Evolutionary conservation across 2,888 invertebrate genomes (phyloP).

Genomic region (Unio delphinus): DNA sequence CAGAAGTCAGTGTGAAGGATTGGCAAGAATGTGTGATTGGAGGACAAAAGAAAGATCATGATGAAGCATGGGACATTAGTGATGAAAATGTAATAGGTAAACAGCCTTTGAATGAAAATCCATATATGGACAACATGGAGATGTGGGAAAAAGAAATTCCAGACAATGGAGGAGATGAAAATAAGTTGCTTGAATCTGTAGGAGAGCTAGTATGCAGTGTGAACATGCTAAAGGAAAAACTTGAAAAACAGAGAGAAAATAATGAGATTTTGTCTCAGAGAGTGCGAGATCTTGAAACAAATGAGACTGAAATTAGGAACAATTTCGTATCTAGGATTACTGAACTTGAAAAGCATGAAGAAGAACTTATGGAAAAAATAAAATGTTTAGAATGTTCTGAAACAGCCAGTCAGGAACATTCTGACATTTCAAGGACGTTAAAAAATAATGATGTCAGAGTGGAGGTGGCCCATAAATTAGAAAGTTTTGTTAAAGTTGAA

Average conservation of each 20-base stretch:
- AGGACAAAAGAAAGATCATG: conserved; percentile 45
- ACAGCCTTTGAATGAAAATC: conserved; percentile 24
- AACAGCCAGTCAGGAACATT: conserved; percentile 30
- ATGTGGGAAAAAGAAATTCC: conserved; percentile 49
- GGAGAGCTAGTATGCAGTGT: conserved; percentile 42
- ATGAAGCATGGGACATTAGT: conserved; percentile 39
- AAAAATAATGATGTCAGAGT: conserved; percentile 9
- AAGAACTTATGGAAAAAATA: conserved; percentile 37
- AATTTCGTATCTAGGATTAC: conserved; percentile 20
- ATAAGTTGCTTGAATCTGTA: conserved; percentile 32
- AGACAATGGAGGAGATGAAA: conserved; percentile 38
- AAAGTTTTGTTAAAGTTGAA: conserved; percentile 24
- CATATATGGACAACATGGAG: conserved; percentile 38
- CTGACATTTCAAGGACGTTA: conserved; percentile 21
- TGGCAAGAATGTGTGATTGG: too few relatives aligned
- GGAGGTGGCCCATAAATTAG: conserved; percentile 9
- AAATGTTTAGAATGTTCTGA: conserved; percentile 12
- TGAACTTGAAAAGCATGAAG: conserved; percentile 43
- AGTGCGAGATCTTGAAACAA: conserved; percentile 28
- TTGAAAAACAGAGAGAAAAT: conserved; percentile 28
- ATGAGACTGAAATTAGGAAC: conserved; percentile 20
- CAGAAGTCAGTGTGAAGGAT: too few relatives aligned
- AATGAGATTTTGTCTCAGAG: conserved; percentile 25
- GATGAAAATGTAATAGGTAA: too few relatives aligned
- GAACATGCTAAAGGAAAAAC: conserved; percentile 33